phyloP scores from a whole-genome alignment of 2,888 invertebrate genomes.

The Tanypteryx hageni region DNA sequence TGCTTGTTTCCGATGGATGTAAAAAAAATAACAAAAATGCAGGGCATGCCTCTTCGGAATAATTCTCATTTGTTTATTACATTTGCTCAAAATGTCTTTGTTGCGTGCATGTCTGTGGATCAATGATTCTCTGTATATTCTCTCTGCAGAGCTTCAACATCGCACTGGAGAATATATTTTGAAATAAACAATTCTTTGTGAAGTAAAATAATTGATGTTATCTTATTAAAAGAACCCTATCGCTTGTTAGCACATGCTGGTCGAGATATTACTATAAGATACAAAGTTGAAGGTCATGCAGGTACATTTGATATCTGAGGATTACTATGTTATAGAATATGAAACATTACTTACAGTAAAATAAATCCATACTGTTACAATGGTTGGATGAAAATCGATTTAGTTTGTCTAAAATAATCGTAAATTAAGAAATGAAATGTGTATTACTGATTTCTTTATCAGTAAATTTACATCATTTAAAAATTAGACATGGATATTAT shows the following conservation, averaged over 20 bases:
- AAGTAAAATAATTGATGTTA: slow-evolving; percentile 31
- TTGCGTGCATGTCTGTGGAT: slow-evolving; percentile 62
- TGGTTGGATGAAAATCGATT: too few relatives aligned
- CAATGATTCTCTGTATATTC: slow-evolving; percentile 61
- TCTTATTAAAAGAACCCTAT: background rate
- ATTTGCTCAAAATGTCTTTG: slow-evolving; percentile 59
- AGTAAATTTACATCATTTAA: too few relatives aligned
- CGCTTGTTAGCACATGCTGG: background rate
- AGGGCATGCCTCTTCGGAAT: slow-evolving; percentile 42
- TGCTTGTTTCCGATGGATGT: slow-evolving; percentile 34
- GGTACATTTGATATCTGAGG: background rate
- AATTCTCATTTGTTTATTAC: slow-evolving; percentile 44
- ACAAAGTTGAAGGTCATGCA: background rate
- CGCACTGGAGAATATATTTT: slow-evolving; percentile 66
- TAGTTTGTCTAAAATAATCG: too few relatives aligned
- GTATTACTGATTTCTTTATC: too few relatives aligned
- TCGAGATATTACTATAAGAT: too few relatives aligned
- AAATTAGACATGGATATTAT: too few relatives aligned
- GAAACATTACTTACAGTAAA: too few relatives aligned
- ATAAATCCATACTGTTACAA: too few relatives aligned
- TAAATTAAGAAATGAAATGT: too few relatives aligned
- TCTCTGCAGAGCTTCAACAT: slow-evolving; percentile 57
- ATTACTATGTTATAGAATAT: too few relatives aligned
- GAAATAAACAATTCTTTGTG: slow-evolving; percentile 65
- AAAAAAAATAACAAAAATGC: slow-evolving; percentile 23